These are phyloP conservation scores for Progne subis DNA, from an alignment of 2,113 vertebrate species.

Conservation along the genomic window DNA sequence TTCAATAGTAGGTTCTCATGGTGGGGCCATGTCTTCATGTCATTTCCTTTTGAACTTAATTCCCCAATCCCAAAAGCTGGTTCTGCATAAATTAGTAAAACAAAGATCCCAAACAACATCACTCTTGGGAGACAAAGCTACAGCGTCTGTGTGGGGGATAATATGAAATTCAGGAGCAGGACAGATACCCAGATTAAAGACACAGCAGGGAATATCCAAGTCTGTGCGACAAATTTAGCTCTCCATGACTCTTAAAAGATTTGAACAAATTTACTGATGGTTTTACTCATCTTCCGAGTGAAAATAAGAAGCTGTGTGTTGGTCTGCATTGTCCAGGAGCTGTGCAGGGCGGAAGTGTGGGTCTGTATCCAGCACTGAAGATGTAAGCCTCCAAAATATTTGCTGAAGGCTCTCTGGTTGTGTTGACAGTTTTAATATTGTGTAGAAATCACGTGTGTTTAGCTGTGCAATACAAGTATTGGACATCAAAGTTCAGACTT, in stretches of 20 bases:
- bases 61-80: not conserved
- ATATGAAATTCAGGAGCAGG: not conserved
- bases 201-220: not conserved
- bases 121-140: not conserved
- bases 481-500: not conserved
- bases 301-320: not conserved
- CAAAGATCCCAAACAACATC: not conserved
- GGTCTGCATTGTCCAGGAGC: not conserved
- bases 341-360: not conserved
- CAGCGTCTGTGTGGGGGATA: not conserved
- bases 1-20: rapidly evolving
- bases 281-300: not conserved
- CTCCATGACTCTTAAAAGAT: not conserved
- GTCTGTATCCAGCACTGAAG: not conserved
- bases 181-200: not conserved
- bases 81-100: not conserved
- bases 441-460: not conserved
- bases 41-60: not conserved
- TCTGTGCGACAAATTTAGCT: not conserved
- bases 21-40: not conserved
- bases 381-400: not conserved
- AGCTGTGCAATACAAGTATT: not conserved
- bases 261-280: not conserved
- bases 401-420: not conserved
- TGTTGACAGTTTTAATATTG: not conserved